Base-by-base conservation (phyloP, 2,113 vertebrate species). In the Solenodon paradoxus region DNA sequence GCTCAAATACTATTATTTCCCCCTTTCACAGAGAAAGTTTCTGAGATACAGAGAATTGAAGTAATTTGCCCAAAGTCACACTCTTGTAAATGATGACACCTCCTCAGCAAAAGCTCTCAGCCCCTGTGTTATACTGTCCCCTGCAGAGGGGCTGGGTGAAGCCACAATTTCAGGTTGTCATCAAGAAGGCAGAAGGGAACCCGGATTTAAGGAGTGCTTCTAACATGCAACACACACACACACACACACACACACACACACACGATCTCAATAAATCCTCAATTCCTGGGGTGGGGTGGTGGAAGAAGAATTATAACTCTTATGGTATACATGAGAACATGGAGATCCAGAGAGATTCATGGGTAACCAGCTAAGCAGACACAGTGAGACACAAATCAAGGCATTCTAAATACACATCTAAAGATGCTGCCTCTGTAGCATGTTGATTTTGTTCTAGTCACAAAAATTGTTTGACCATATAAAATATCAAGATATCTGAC, bases 1-100 rank as follows among this genome's bases (percentile, higher is more conserved):
- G 82, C 79, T 95, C 83, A 96, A 95, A 92, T 83, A 59, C 84
- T 90, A 84, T 89, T 75, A 91, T 85, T 94, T 96, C 55, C 32
- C 47, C 20, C 66, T 71, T 93, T 92, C 61, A 81, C 9, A 40
- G 74, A 92, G 59, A 95, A 94, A 66, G 59, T 4, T 90, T 72
- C 87, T 92, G 87, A 93, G 85, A 92, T 72, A 57, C 75, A 88
- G 59, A 28, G 64, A 90, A 95, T 84, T 77, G n/a, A 89, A 95
- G 82, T 75, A 53, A 96, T 91, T 96, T 90, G 38, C 79, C 71
- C n/a, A 38, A 91, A 95, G 59, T 92, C 94, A 92, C 79, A 87
- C 57, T 55, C 57, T 83, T 57, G 0, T 68, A 84, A 81, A 63
- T 32, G 71, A 30, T 3, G 49, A 71, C 32, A 6, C 59, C 16